Conservation (phyloP, 2,113 vertebrate genomes). For the Stigmatopora argus region DNA sequence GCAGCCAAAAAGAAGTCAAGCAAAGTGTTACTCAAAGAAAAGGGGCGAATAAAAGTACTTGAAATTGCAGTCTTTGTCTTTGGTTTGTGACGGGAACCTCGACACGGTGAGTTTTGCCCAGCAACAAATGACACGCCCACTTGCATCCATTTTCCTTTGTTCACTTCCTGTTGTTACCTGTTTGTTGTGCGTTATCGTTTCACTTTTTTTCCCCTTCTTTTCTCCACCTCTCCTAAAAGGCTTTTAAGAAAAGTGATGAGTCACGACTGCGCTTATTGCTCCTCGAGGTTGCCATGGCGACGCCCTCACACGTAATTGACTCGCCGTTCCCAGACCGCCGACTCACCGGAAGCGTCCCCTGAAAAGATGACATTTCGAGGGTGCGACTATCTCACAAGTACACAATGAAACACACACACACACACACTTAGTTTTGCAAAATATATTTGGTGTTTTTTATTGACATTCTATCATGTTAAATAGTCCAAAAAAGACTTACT, state of each 20-base stretch:
- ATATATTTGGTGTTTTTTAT: no score
- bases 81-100: not conserved
- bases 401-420: no score
- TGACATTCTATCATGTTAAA: no score
- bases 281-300: slow-evolving; percentile 60
- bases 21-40: not conserved
- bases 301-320: slow-evolving; percentile 58
- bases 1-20: not conserved
- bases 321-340: slow-evolving; percentile 23
- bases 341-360: slow-evolving; percentile 46
- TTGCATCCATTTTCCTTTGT: not conserved
- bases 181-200: not conserved
- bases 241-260: slow-evolving; percentile 59
- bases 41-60: not conserved
- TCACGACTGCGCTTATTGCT: slow-evolving; percentile 57
- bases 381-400: not conserved
- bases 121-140: not conserved
- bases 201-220: not conserved
- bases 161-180: not conserved
- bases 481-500: no score
- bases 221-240: slow-evolving; percentile 9
- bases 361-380: not conserved
- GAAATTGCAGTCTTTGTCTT: not conserved
- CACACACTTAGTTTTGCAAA: no score
- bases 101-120: not conserved